These are phyloP conservation scores for Apodemia hepburni DNA, from an alignment of 2,888 invertebrate genomes.

Conservation along the genomic window DNA sequence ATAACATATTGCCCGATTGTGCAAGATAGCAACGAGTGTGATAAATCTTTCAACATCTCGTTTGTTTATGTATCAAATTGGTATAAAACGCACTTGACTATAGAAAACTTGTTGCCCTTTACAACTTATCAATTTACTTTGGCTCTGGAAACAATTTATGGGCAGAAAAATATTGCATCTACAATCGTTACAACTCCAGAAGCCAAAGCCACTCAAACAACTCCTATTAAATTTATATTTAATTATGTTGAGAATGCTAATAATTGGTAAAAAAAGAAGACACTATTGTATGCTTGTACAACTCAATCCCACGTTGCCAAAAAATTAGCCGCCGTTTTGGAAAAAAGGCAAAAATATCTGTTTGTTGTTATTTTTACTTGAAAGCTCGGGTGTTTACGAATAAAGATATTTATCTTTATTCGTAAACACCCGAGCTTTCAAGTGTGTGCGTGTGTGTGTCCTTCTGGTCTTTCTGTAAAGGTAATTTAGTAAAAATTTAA, in stretches of 20 bases:
- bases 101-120: conserved; percentile 85
- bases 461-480: too few relatives aligned
- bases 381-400: too few relatives aligned
- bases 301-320: too few relatives aligned
- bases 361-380: too few relatives aligned
- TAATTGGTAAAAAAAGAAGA: not conserved
- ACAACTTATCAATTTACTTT: conserved; percentile 87
- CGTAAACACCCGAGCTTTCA: too few relatives aligned
- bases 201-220: conserved; percentile 75
- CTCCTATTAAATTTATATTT: conserved; percentile 65
- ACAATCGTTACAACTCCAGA: conserved; percentile 85
- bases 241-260: conserved; percentile 68
- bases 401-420: too few relatives aligned
- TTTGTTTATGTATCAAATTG: conserved; percentile 63
- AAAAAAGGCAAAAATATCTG: too few relatives aligned
- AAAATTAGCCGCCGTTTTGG: too few relatives aligned
- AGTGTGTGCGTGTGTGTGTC: too few relatives aligned
- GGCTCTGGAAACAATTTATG: conserved; percentile 76
- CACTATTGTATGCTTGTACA: too few relatives aligned
- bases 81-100: conserved; percentile 72
- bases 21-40: conserved; percentile 77
- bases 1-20: conserved; percentile 86
- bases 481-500: too few relatives aligned
- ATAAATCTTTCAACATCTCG: conserved; percentile 56
- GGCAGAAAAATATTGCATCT: conserved; percentile 68